Conservation (phyloP, 2,797 vertebrate species). For the Tokudaia tokunoshimensis region DNA sequence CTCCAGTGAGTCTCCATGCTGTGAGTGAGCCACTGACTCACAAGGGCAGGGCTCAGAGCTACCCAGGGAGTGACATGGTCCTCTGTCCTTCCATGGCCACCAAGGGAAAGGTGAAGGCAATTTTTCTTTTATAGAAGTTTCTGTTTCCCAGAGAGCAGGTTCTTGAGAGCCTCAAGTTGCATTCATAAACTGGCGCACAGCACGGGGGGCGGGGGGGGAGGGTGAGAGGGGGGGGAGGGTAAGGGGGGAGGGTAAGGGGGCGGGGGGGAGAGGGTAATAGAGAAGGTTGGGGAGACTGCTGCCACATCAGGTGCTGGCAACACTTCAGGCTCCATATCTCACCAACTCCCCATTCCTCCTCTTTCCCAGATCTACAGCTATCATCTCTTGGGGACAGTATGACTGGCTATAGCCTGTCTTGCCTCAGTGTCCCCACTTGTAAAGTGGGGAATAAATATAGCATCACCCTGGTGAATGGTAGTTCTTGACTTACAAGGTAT, state of each 20-base stretch:
- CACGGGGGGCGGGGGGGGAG: rapidly evolving
- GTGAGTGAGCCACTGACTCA: conserved; percentile 30
- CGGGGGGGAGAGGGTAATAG: too few species aligned
- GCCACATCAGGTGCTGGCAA: background rate
- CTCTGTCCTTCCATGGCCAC: background rate
- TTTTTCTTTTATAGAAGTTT: background rate
- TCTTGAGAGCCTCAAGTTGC: background rate
- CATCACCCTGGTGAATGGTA: background rate
- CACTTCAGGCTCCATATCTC: background rate
- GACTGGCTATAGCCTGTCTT: background rate
- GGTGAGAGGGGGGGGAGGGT: rapidly evolving
- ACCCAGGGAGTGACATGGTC: background rate
- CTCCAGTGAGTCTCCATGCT: background rate
- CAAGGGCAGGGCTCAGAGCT: background rate
- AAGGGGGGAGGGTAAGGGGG: rapidly evolving
- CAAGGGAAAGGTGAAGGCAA: background rate
- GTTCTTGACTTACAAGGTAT: background rate
- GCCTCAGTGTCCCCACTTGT: background rate
- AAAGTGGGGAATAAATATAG: background rate
- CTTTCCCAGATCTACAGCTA: background rate
- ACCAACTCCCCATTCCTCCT: background rate
- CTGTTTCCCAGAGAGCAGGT: background rate
- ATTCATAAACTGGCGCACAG: background rate
- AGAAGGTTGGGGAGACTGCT: too few species aligned
- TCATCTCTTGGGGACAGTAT: background rate